Percentiles rank a stretch among this genome's conserved stretches.
phyloP scores from a whole-genome alignment of 2,113 vertebrate genomes.

The Pituophis catenifer region DNA sequence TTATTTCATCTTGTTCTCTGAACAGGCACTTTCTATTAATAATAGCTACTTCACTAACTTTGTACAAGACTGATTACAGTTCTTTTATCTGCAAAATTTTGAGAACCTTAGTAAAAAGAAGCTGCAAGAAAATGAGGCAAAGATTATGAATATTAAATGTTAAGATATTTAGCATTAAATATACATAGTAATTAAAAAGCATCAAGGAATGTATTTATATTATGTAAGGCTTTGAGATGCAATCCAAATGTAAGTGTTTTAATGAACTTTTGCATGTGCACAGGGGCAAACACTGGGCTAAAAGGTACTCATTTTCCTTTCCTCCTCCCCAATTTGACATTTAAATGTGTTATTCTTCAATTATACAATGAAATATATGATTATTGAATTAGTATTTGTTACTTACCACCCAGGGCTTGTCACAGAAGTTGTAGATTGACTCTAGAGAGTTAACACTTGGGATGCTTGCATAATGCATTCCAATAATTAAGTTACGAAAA shows the following conservation, averaged over 20 bases:
- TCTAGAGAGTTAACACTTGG: conserved; percentile 93
- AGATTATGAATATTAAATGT: neutral
- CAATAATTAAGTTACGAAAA: conserved; percentile 92
- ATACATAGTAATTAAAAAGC: conserved; percentile 1
- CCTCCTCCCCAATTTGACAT: neutral
- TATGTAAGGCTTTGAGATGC: conserved; percentile 35
- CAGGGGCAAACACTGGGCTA: neutral
- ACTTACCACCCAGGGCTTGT: conserved; percentile 98
- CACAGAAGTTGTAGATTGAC: conserved; percentile 95
- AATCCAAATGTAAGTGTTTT: conserved; percentile 41
- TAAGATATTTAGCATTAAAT: neutral
- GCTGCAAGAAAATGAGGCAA: conserved; percentile 15
- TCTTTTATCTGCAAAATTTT: neutral
- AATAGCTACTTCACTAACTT: neutral
- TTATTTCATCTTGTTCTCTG: neutral
- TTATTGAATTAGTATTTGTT: neutral
- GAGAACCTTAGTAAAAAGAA: conserved; percentile 46
- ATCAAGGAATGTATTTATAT: conserved; percentile 34
- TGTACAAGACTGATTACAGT: neutral
- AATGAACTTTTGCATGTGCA: neutral
- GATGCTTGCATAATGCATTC: conserved; percentile 91
- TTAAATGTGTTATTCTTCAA: neutral
- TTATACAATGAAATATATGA: neutral
- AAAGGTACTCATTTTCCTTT: neutral
- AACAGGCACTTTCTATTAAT: conserved; percentile 12